Conservation (phyloP, 2,113 vertebrate genomes). For the Eubucco bourcierii region DNA sequence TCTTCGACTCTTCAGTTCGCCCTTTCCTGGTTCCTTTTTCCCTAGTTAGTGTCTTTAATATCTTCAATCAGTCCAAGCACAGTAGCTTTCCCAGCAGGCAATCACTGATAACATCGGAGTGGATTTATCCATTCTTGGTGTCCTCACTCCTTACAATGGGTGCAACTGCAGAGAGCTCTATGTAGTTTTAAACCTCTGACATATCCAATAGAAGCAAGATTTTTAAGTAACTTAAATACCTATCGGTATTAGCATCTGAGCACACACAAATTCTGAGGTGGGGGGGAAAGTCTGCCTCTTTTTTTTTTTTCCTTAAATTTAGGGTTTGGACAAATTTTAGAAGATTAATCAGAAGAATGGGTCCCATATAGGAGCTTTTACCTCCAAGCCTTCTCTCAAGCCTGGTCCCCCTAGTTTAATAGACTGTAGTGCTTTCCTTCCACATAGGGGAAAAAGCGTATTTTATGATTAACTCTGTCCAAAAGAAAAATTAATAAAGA, state of each 20-base stretch:
- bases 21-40: background rate
- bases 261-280: background rate
- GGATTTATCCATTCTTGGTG: background rate
- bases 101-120: accelerated
- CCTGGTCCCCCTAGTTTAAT: background rate
- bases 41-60: background rate
- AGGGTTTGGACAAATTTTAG: background rate
- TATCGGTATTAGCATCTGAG: background rate
- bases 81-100: background rate
- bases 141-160: background rate
- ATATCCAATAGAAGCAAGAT: background rate
- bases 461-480: background rate
- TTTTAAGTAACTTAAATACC: background rate
- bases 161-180: background rate
- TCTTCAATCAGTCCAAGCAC: background rate
- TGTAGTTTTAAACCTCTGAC: background rate
- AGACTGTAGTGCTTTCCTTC: background rate
- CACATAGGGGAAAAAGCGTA: background rate
- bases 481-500: background rate
- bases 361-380: background rate
- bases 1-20: background rate
- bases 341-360: background rate
- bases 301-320: background rate
- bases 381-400: background rate
- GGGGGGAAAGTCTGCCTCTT: too few species aligned